phyloP scores from a whole-genome alignment of 2,797 vertebrate genomes.

The Falco berigora region DNA sequence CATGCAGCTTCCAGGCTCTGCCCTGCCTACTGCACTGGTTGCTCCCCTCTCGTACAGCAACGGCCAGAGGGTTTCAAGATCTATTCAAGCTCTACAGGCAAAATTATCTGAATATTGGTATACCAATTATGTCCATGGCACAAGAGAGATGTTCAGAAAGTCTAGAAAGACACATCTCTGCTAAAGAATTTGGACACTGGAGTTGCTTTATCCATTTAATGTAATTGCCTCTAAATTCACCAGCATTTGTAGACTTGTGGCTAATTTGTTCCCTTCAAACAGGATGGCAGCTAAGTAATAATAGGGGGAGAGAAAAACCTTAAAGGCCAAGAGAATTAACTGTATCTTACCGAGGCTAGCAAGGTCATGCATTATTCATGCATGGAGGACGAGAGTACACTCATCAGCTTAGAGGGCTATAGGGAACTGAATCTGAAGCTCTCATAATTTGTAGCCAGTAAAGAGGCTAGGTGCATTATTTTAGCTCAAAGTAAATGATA shows the following conservation, averaged over 20 bases:
- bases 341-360: background rate
- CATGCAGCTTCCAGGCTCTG: background rate
- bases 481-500: background rate
- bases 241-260: background rate
- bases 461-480: background rate
- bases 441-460: background rate
- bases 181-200: background rate
- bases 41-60: background rate
- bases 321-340: conserved; percentile 15
- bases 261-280: background rate
- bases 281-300: background rate
- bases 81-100: background rate
- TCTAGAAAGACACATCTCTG: background rate
- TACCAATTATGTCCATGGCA: background rate
- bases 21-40: rapidly evolving
- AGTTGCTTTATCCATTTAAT: background rate
- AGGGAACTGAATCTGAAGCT: background rate
- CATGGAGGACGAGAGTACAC: background rate
- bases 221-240: background rate
- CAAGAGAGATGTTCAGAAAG: background rate
- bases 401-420: background rate
- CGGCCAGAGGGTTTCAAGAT: rapidly evolving
- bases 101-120: background rate
- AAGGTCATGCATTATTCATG: conserved; percentile 10
- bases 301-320: background rate